phyloP scores from a whole-genome alignment of 2,797 vertebrate species.

The Argya squamiceps region DNA sequence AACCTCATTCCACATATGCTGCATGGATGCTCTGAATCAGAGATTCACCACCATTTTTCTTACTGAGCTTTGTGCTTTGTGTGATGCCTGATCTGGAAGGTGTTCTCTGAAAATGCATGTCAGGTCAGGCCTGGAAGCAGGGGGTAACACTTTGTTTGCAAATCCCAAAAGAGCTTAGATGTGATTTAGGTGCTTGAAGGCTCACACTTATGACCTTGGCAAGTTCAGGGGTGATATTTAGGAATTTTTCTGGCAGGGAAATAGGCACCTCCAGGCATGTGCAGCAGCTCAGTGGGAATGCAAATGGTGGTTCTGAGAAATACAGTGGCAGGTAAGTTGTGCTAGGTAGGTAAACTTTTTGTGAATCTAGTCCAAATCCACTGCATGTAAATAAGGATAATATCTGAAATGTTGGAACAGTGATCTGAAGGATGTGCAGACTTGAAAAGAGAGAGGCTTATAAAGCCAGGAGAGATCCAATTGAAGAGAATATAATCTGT shows the following conservation, averaged over 20 bases:
- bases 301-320: conserved; percentile 16
- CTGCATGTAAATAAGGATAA: conserved; percentile 16
- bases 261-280: not conserved
- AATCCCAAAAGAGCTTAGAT: conserved; percentile 31
- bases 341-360: not conserved
- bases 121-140: conserved; percentile 26
- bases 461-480: not conserved
- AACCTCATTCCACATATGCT: not conserved
- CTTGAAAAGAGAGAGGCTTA: not conserved
- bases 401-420: conserved; percentile 18
- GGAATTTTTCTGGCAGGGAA: conserved; percentile 65
- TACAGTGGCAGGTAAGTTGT: not conserved
- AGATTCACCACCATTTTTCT: not conserved
- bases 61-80: not conserved
- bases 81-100: not conserved
- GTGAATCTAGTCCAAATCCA: conserved; percentile 26
- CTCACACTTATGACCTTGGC: conserved; percentile 47
- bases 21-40: not conserved
- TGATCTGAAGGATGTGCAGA: not conserved
- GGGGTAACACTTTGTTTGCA: conserved; percentile 21
- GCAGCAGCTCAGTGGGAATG: conserved; percentile 11
- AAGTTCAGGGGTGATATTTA: conserved; percentile 29
- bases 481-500: not conserved
- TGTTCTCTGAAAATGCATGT: conserved; percentile 22
- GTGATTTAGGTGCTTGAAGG: conserved; percentile 42